Evolutionary conservation across 2,888 invertebrate genomes (phyloP), one percentile per base, ranked within the genome.

Genomic region (Chrysomela aeneicollis): DNA sequence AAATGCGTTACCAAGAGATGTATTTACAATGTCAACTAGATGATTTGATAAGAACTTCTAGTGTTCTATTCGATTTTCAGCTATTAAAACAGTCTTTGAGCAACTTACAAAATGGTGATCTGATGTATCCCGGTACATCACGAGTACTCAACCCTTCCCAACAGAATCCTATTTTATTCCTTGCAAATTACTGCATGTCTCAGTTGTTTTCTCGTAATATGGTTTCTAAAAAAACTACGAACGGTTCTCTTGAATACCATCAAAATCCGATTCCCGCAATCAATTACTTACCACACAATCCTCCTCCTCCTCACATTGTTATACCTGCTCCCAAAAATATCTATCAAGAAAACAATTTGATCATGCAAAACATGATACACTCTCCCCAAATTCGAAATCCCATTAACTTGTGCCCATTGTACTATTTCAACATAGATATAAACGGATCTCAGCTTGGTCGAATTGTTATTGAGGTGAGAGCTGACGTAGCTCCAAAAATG

Each of bases 401-500:
- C 70, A 86, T 87, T 9, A 87, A 86, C 74, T 84, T 87, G 53
- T 90, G 88, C 78, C 92, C 92, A 12, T 85, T 92, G 66, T 92
- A 90, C 81, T 92, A 87, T 79, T 91, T 92, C 81, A 90, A 91
- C 79, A 87, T 92, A 74, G 91, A 91, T 77, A 89, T 91, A 60
- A 90, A 90, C 81, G 90, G 91, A 8, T 82, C 87, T 21, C 87
- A 88, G 1, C 85, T 88, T 72, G 92, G 92, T 0, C 86, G 92
- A 30, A 87, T 93, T 66, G 88, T 93, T 47, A 90, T 93, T 71
- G 92, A 92, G 80, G 91, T 92, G 30, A 86, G 91, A 63, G 89
- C 89, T 49, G 92, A 92, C 81, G 90, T 88, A 30, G 92, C 93
- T 17, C 93, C 92, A 17, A 90, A 90, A 78, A 92, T 93, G 92